Evolutionary conservation across 1,140 invertebrate species (phyloP), one percentile per base, ranked within the genome.

Genomic region (Caerostris darwini): DNA sequence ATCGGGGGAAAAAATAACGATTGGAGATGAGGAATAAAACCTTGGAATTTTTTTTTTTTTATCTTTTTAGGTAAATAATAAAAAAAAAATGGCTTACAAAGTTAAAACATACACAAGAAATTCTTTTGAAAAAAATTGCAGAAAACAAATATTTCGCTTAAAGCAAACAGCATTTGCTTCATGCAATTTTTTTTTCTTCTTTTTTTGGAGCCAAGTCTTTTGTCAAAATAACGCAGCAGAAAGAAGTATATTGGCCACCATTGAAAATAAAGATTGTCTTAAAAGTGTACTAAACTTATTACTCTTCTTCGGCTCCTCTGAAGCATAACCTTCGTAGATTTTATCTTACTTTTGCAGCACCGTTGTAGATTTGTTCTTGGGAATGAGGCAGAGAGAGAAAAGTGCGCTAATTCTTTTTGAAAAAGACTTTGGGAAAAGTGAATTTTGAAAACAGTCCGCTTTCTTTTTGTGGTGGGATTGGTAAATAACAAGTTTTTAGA

Each of bases 281-380:
- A 91, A 90, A 91, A 91, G 71, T 82, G 90, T 82, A 91, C 71
- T 91, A 91, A 91, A 91, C 71, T n/a, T 71, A 82, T 91, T 82
- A 91, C 71, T 19, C 64, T 77, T 34, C 88, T 90, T 50, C 50
- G 67, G n/a, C 34, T 90, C 17, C 67, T 19, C 50, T 34, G 12
- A 64, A 7, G 86, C 86, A 64, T 88, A 64, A 34, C 86, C 59
- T 88, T 17, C 83, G 7, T n/a, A 56, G 83, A 85, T 85, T 85
- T 85, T 85, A 85, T 85, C 83, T 59, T 59, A 57, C 56, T 85
- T 34, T 7, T 85, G 7, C 57, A 59, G 34, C 56, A 12, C 83
- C 58, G 83, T 85, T 85, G 83, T n/a, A 54, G 17, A 34, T 85
- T 34, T 14, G 57, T 34, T 77, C 71, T 53, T 0, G 71, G 71